Evolutionary conservation across 2,888 invertebrate genomes (phyloP).

Genomic region (Dilophus febrilis): DNA sequence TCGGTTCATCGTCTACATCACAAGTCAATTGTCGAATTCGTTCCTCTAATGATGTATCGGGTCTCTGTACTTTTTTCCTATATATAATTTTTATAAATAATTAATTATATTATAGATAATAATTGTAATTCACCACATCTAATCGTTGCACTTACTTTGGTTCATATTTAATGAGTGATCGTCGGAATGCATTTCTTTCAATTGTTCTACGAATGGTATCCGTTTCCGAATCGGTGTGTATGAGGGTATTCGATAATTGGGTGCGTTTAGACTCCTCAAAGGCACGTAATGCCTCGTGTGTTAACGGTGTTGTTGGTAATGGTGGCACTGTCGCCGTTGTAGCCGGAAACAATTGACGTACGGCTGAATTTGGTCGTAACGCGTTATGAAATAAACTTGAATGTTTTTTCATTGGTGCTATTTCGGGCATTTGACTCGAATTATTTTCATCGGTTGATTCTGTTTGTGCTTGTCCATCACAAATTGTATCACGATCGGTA

Average conservation of each 20-base stretch:
- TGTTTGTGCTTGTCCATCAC: slow-evolving; percentile 20
- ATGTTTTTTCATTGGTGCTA: slow-evolving; percentile 28
- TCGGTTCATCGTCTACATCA: slow-evolving; percentile 63
- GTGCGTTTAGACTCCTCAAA: slow-evolving; percentile 46
- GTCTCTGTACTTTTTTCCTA: slow-evolving; percentile 27
- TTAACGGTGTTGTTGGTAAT: slow-evolving; percentile 30
- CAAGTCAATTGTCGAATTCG: slow-evolving; percentile 73
- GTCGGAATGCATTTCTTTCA: slow-evolving; percentile 63
- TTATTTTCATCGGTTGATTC: background rate
- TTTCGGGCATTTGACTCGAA: slow-evolving; percentile 20
- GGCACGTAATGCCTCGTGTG: slow-evolving; percentile 57
- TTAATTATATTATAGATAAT: background rate
- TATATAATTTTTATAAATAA: background rate
- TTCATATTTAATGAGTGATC: slow-evolving; percentile 59
- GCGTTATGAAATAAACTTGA: slow-evolving; percentile 29
- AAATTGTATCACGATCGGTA: slow-evolving; percentile 13
- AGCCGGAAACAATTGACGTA: slow-evolving; percentile 63
- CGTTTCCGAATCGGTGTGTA: slow-evolving; percentile 32
- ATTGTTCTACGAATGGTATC: slow-evolving; percentile 58
- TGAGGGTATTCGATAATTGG: slow-evolving; percentile 28
- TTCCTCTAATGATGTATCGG: slow-evolving; percentile 66
- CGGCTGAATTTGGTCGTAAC: slow-evolving; percentile 54
- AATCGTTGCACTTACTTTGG: slow-evolving; percentile 20
- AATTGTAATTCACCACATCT: no score
- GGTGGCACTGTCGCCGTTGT: background rate